Evolutionary conservation across 2,888 invertebrate species (phyloP), one percentile per base, ranked within the genome.

Genomic region (Scaptomyza polygonia): DNA sequence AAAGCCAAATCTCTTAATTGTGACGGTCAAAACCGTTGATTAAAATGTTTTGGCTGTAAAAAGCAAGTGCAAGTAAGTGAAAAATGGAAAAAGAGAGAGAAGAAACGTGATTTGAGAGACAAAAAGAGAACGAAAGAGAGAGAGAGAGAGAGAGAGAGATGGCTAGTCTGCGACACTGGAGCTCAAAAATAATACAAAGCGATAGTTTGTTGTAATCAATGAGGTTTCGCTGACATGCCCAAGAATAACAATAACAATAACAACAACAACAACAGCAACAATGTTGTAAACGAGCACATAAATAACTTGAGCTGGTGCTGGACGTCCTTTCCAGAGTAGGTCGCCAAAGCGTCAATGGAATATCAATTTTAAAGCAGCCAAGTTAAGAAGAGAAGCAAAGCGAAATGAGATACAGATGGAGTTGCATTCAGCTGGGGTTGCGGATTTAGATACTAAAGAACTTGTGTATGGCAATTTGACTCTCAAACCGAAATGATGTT

Each of bases 201-300:
- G 66, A 82, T 83, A 82, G 70, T 82, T 82, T 84, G 86, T 80
- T 82, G 86, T 86, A 86, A 82, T 82, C 82, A 82, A 86, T 84
- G 80, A 55, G 72, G 75, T 52, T 52, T 47, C 49, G 36, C 59
- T 62, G 65, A 56, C 18, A 63, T 57, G 30, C 9, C n/a, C 55
- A 57, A 42, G 55, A 55, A 32, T 39, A 65, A 42, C 58, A 55
- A 32, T 39, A 65, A 48, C 52, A 58, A 32, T 18, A 40, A 43
- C 57, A 30, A 40, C 44, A 57, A 55, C 1, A 39, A 29, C 40
- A 32, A 25, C 34, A 32, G 34, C 42, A 44, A 32, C 39, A 57
- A 67, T 72, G 69, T 81, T 81, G 85, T 78, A 84, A 84, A 75
- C 81, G 87, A 83, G 82, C 85, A 78, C 79, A 83, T 81, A 86